Conservation (phyloP, 2,797 vertebrate species). For the Gambelia wislizenii region DNA sequence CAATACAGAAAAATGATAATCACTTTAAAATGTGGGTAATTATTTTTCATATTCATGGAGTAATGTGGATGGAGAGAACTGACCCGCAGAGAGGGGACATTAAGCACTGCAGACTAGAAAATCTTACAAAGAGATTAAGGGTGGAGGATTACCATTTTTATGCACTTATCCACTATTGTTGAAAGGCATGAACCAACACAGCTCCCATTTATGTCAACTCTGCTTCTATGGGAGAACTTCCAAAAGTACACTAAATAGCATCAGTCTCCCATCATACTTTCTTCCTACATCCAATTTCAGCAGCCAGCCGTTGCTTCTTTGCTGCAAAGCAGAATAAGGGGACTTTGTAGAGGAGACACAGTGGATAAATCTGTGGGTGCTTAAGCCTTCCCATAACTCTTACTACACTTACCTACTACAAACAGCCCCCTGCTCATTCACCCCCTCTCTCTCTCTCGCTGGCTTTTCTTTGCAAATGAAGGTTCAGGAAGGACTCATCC, state of each 20-base stretch:
- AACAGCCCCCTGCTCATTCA: not conserved
- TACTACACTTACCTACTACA: no score
- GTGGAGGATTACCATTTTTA: constrained; percentile 7
- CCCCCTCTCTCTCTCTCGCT: no score
- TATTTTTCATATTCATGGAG: constrained; percentile 51
- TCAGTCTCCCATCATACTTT: not conserved
- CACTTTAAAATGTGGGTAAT: constrained; percentile 46
- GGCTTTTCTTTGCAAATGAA: no score
- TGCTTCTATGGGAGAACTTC: not conserved
- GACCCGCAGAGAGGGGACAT: constrained; percentile 33
- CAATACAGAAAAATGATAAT: constrained; percentile 18
- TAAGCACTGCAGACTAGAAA: constrained; percentile 48
- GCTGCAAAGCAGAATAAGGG: not conserved
- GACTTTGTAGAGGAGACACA: not conserved
- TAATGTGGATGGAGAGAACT: constrained; percentile 11
- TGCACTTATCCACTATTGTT: constrained; percentile 40
- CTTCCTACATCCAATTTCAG: not conserved
- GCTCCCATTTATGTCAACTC: not conserved
- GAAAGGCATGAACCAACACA: not conserved
- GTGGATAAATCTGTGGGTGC: not conserved
- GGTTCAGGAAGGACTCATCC: no score
- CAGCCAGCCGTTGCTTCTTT: not conserved
- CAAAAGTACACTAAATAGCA: not conserved
- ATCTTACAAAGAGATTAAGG: constrained; percentile 11
- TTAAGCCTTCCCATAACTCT: no score